phyloP scores from a whole-genome alignment of 2,797 vertebrate genomes.

The Pseudomugil tenellus region DNA sequence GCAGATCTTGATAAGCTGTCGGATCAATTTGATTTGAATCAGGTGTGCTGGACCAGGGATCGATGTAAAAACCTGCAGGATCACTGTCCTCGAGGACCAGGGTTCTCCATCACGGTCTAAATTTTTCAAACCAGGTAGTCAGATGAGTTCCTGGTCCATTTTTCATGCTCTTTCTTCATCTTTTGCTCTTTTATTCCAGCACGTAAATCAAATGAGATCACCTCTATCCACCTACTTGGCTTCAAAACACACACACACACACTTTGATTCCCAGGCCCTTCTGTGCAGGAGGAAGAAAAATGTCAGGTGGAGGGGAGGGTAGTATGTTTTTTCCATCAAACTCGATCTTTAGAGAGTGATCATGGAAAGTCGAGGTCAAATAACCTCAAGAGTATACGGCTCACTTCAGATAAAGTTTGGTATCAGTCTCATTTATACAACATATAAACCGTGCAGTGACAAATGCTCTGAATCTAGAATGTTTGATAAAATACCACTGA shows the following conservation, averaged over 20 bases:
- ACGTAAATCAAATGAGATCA: conserved; percentile 45
- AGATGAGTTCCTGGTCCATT: not conserved
- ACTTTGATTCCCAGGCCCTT: conserved; percentile 26
- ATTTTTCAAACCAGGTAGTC: too few species aligned
- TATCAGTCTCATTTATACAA: conserved; percentile 14
- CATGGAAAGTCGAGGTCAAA: conserved; percentile 39
- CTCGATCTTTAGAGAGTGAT: conserved; percentile 23
- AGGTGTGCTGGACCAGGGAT: too few species aligned
- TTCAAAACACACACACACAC: conserved; percentile 11
- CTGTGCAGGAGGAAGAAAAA: conserved; percentile 21
- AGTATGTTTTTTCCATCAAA: conserved; percentile 52
- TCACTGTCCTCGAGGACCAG: too few species aligned
- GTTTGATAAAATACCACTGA: not conserved
- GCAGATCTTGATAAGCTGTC: too few species aligned
- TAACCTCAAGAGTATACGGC: conserved; percentile 39
- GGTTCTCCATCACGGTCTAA: too few species aligned
- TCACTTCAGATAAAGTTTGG: conserved; percentile 63
- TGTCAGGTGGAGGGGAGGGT: conserved; percentile 20
- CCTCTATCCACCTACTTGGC: conserved; percentile 10
- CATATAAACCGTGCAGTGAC: not conserved
- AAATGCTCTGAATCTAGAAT: not conserved
- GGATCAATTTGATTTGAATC: too few species aligned
- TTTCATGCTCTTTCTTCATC: conserved; percentile 19
- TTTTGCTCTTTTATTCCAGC: conserved; percentile 30
- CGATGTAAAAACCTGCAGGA: too few species aligned